phyloP scores from a whole-genome alignment of 2,888 invertebrate genomes.

The Polydrusus pterygomalis region DNA sequence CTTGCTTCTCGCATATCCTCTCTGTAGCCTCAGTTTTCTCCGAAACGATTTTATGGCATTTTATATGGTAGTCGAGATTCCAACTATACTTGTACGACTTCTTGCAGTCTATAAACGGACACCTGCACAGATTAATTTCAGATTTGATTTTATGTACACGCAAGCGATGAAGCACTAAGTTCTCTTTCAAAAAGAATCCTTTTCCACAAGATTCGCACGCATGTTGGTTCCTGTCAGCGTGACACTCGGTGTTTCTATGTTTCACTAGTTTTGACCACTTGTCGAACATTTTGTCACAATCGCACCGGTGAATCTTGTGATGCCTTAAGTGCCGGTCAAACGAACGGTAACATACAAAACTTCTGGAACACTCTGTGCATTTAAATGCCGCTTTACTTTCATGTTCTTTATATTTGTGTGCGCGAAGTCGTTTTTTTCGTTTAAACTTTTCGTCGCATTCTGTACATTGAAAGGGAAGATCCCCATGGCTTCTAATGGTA shows the following conservation, averaged over 20 bases:
- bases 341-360: conserved; percentile 58
- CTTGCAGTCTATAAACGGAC: conserved; percentile 62
- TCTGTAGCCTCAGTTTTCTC: too few relatives aligned
- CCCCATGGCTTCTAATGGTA: conserved; percentile 56
- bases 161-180: conserved; percentile 59
- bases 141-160: conserved; percentile 57
- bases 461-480: conserved; percentile 59
- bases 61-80: conserved; percentile 62
- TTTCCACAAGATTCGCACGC: conserved; percentile 63
- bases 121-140: conserved; percentile 56
- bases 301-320: conserved; percentile 64
- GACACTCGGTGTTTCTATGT: conserved; percentile 61
- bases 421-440: conserved; percentile 61
- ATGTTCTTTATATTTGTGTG: conserved; percentile 60
- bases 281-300: conserved; percentile 64
- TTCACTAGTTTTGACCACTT: conserved; percentile 62
- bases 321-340: conserved; percentile 63
- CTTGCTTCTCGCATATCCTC: too few relatives aligned
- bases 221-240: conserved; percentile 58
- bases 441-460: conserved; percentile 62
- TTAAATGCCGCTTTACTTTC: conserved; percentile 59
- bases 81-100: conserved; percentile 63
- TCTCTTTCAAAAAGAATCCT: conserved; percentile 57
- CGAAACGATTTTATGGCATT: too few relatives aligned
- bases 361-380: conserved; percentile 61